Evolutionary conservation across 2,888 invertebrate genomes (phyloP).

Genomic region (Acheta domesticus): DNA sequence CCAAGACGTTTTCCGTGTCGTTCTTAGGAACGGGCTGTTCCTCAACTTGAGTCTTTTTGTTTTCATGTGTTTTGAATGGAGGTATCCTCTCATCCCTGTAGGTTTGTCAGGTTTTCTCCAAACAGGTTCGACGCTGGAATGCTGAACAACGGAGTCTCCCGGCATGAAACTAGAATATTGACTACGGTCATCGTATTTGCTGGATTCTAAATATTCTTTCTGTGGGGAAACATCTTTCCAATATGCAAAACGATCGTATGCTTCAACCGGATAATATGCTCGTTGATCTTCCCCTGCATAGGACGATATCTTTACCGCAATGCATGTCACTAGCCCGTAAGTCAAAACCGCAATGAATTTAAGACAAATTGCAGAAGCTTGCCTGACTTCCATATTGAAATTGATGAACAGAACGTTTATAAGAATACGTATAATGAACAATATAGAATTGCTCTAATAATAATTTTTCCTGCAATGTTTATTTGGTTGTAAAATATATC

Average conservation of each 20-base stretch:
- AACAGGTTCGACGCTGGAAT: neutral
- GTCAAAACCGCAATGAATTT: neutral
- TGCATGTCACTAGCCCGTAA: neutral
- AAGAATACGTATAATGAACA: too few relatives aligned
- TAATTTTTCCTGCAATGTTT: too few relatives aligned
- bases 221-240: constrained; percentile 5
- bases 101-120: constrained; percentile 7
- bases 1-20: neutral
- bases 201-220: neutral
- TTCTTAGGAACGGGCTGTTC: neutral
- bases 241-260: neutral
- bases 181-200: neutral
- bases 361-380: neutral
- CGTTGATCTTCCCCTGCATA: neutral
- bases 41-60: neutral
- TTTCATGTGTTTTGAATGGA: neutral
- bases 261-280: neutral
- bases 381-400: neutral
- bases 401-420: too few relatives aligned
- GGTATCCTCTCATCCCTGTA: neutral
- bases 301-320: neutral
- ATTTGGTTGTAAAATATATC: too few relatives aligned
- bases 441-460: too few relatives aligned
- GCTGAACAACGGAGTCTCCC: neutral
- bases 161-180: constrained; percentile 5